Base-by-base conservation (phyloP, 2,888 invertebrate species). In the Gisinianus flammeolus region DNA sequence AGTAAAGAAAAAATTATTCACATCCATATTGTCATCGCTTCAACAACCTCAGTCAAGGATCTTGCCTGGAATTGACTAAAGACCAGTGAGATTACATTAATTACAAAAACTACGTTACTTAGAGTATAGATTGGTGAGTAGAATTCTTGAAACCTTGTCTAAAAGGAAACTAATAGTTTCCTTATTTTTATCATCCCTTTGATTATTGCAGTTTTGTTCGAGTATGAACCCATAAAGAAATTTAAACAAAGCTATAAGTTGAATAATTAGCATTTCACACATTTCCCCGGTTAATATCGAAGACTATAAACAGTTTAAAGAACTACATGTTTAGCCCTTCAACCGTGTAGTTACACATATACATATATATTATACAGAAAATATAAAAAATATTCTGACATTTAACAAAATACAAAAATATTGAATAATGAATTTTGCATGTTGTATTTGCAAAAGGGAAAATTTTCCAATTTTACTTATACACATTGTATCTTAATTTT, bases 61-160 rank as follows among this genome's bases (percentile, higher is more conserved):
- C 77, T 76, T 77, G 77, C 77, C 77, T 77, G 77, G 77, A 77
- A 76, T 77, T 71, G 70, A 77, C 77, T 77, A 70, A 76, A 71
- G 66, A 77, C 77, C 77, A 77, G 77, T 77, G 77, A 77, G 77
- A 77, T 77, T 77, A 77, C 33, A 35, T 76, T 69, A 72, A 64
- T 68, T 68, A 68, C 68, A 31, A 44, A 68, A 62, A 24, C 10
- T 44, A 12, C 26, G 26, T 62, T 24, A 26, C 24, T 62, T 62
- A 24, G 62, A 62, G 44, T 44, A 62, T 62, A 62, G 62, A 22
- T 68, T 68, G 68, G 44, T 68, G 68, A 68, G 44, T 68, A 68
- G 68, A 68, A n/a, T 26, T 31, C 16, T 31, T 62, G 68, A 22
- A 31, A 68, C 44, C 35, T 68, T 35, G 68, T 68, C 35, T 68